A percentile compares a stretch with the other conserved stretches of the same genome.
phyloP scores from a whole-genome alignment of 2,888 invertebrate species.

The Macaria liturata region DNA sequence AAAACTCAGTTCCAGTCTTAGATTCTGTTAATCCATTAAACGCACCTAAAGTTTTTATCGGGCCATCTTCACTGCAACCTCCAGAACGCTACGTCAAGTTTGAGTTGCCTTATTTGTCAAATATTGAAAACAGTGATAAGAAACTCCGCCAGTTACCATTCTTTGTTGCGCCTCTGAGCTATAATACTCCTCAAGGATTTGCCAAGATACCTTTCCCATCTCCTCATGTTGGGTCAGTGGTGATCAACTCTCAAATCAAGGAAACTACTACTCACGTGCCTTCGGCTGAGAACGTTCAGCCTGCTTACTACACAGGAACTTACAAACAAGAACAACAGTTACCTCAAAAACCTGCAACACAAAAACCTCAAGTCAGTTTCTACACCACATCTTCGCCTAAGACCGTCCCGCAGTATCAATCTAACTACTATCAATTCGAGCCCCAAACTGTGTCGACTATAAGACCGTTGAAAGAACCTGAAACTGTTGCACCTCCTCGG shows the following conservation, averaged over 20 bases:
- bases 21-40: constrained; percentile 87
- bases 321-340: constrained; percentile 41
- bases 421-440: constrained; percentile 72
- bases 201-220: constrained; percentile 93
- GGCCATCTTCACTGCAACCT: constrained; percentile 88
- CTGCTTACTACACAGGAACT: constrained; percentile 34
- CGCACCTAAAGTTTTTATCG: constrained; percentile 91
- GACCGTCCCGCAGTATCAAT: constrained; percentile 47
- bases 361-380: constrained; percentile 69
- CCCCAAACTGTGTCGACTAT: constrained; percentile 68
- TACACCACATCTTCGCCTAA: constrained; percentile 46
- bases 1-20: constrained; percentile 89
- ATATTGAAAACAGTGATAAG: constrained; percentile 87
- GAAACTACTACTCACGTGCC: constrained; percentile 49
- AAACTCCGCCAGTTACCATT: constrained; percentile 90
- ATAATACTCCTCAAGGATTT: constrained; percentile 92
- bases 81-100: constrained; percentile 90
- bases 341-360: constrained; percentile 55
- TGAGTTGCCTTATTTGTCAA: constrained; percentile 91
- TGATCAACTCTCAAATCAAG: constrained; percentile 84
- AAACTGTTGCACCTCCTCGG: constrained; percentile 50
- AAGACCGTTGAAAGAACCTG: constrained; percentile 50
- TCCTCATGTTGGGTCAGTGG: constrained; percentile 93
- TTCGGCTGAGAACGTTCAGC: constrained; percentile 30
- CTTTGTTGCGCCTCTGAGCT: constrained; percentile 93